Evolutionary conservation across 1,140 invertebrate species (phyloP), one percentile per base, ranked within the genome.

Genomic region (Archivesica marissinica): DNA sequence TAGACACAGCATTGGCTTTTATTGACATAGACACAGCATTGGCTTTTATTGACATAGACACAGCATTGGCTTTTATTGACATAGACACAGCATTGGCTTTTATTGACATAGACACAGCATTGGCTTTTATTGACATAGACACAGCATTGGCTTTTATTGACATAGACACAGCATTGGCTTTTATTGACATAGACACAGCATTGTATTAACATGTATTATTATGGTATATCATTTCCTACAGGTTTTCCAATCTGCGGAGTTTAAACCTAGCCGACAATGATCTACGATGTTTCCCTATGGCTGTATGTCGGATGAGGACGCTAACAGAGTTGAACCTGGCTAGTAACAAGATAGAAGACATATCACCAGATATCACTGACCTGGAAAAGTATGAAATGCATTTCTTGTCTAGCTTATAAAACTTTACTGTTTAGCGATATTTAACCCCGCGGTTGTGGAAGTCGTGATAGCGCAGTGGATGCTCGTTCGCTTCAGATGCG

Each of bases 231-330:
- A 7, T 9, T 76, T 39, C 86, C 85, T 90, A 74, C 61, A 92
- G 93, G 56, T 94, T 94, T 76, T 77, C 70, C 44, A 66, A 85
- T 52, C 76, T 94, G 28, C 76, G 89, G 6, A 94, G 92, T 86
- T 85, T 94, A 17, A 94, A 94, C 77, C 87, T 94, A 15, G 92
- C 93, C 15, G 92, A 94, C 89, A 94, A 94, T 74, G 86, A 93
- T 52, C 86, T 94, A 66, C 77, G 85, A 23, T 68, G 79, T 50
- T 94, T 94, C 80, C 93, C 93, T 0, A 33, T 87, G 20, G 87
- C 93, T 28, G 74, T 94, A 11, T 94, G 92, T 78, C 82, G 87
- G 25, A 91, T 94, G 25, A 80, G 74, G 33, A 92, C 91, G 1
- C 72, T 94, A 54, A 90, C 91, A 61, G 93, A 94, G 86, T 86